Evolutionary conservation across 1,140 invertebrate species (phyloP), one percentile per base, ranked within the genome.

Genomic region (Drosophila serrata): DNA sequence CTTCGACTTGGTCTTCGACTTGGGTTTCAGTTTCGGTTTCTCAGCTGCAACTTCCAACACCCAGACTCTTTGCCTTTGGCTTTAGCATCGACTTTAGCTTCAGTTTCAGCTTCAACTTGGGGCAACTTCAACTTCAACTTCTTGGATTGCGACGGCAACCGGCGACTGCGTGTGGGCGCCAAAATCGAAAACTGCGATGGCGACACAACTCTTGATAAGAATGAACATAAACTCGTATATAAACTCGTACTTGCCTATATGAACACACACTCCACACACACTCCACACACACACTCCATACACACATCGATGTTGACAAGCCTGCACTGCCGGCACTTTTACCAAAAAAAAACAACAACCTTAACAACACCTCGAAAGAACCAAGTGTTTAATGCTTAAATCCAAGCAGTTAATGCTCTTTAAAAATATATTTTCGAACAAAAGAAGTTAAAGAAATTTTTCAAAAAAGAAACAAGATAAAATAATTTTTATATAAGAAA

Each of bases 181-280:
- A 77, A 77, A 69, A 77, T 43, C 63, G 48, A 75, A 86, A 77
- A 81, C 65, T 82, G 80, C 81, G 75, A 85, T 81, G 79, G 82
- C 75, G 82, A 87, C 84, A 87, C 84, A 69, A 73, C 80, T 68
- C 84, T 78, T 84, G 84, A 87, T 90, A 88, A 87, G 81, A 88
- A 87, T 78, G 77, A 79, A 81, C 57, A 55, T 9, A 24, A 37
- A 37, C 51, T 55, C 19, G 51, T 53, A 5, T 53, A 53, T 53
- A 35, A 15, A 53, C 49, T 22, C 49, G 17, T 19, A 51, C 29
- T 35, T 35, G 5, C 7, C 45, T 48, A 11, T 48, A 22, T 22
- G 57, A 43, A 67, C 56, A 69, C 55, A 77, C 72, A 79, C 75
- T 51, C 35, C 4, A 4, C 60, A 31, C 31, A 31, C 37, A 72